These are phyloP conservation scores for Zaprionus vittiger DNA, from an alignment of 1,140 invertebrate genomes.

Conservation along the genomic window DNA sequence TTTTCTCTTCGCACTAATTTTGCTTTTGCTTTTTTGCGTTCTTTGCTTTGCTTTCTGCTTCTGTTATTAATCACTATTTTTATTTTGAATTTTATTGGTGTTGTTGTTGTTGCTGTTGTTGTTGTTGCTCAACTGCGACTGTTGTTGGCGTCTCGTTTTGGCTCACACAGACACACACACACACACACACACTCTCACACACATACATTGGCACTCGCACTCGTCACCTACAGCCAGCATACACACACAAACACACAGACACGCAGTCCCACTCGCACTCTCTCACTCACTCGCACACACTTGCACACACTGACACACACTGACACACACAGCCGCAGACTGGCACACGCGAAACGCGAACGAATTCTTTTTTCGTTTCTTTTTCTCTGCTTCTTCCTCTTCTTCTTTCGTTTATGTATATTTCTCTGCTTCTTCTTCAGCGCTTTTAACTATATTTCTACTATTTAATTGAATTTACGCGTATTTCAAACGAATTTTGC, in stretches of 20 bases:
- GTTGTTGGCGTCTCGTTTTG: conserved; percentile 72
- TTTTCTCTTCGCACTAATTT: conserved; percentile 20
- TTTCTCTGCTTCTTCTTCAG: conserved; percentile 9
- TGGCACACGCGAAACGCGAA: conserved; percentile 45
- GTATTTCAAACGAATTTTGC: not conserved
- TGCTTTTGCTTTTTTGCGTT: conserved; percentile 8
- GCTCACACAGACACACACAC: conserved; percentile 49
- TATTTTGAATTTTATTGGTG: conserved; percentile 78
- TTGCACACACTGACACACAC: conserved; percentile 25
- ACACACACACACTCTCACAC: conserved; percentile 23
- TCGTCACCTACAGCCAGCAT: conserved; percentile 3
- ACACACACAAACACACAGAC: conserved; percentile 15
- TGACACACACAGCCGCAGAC: conserved; percentile 17
- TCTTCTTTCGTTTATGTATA: conserved; percentile 1
- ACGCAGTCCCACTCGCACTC: conserved; percentile 20
- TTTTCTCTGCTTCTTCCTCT: conserved; percentile 2
- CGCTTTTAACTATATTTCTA: conserved; percentile 8
- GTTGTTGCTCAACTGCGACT: conserved; percentile 60
- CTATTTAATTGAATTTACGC: not conserved
- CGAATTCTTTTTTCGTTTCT: conserved; percentile 46
- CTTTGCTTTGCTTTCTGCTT: conserved; percentile 37
- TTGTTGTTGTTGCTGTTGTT: conserved; percentile 57
- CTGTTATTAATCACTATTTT: conserved; percentile 83
- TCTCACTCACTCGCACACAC: conserved; percentile 20
- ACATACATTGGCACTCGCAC: conserved; percentile 18